Evolutionary conservation across 2,888 invertebrate genomes (phyloP), one percentile per base, ranked within the genome.

Genomic region (Crematogaster levior): DNA sequence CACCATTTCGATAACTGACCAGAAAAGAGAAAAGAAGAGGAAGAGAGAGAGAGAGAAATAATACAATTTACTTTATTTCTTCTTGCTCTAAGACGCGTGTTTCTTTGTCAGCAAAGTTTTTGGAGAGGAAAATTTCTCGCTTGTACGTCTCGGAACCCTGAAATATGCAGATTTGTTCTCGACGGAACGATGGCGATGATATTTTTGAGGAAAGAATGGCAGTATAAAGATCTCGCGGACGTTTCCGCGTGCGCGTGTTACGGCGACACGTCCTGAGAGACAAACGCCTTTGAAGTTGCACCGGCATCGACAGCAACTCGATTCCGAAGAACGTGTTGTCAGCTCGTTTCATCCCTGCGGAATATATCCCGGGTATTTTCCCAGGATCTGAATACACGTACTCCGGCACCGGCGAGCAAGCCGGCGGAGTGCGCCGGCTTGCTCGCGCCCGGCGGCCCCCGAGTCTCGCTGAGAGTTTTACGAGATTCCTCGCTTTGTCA

Each of bases 401-500:
- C 79, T 43, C 43, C 21, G 30, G 65, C 58, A n/a, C n/a, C n/a
- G n/a, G n/a, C n/a, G n/a, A n/a, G n/a, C n/a, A n/a, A n/a, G 73
- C 66, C 53, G 81, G 73, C 72, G 56, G 72, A 60, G 63, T n/a
- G 53, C 72, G 56, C 82, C 65, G 66, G 27, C 68, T 79, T 56
- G 58, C 40, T 21, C 53, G 21, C 27, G 51, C 61, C n/a, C 56
- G 27, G 34, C 56, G 27, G 34, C 27, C 27, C 63, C 30, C 65
- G 61, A 61, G 81, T 82, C 30, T 66, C 15, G 81, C 63, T 70
- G 82, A 80, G 83, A 84, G 81, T 88, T 79, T 85, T 72, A 72
- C 86, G 74, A 77, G 84, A 88, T 83, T 83, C 81, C 53, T 72
- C 77, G 83, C 85, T 87, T 87, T 84, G 89, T 89, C 88, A 79